Evolutionary conservation across 2,888 invertebrate genomes (phyloP).

Genomic region (Parnassius smintheus): DNA sequence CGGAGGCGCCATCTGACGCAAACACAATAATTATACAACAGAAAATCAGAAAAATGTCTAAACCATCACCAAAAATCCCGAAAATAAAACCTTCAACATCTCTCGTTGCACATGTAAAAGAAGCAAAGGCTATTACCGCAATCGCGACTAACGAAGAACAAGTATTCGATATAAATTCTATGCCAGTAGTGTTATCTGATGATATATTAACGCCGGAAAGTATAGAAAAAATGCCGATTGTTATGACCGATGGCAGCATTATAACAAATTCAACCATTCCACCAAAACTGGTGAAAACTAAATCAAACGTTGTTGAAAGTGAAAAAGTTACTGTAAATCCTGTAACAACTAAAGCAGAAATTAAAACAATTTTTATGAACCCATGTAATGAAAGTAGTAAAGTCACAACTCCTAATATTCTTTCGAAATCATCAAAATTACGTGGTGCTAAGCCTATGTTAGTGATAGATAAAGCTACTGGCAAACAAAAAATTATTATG

Average conservation of each 20-base stretch:
- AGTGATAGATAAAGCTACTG: constrained; percentile 71
- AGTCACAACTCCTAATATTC: constrained; percentile 70
- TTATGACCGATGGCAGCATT: constrained; percentile 73
- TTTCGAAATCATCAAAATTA: constrained; percentile 72
- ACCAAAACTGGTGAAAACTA: constrained; percentile 60
- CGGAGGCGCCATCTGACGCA: constrained; percentile 55
- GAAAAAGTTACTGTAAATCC: constrained; percentile 55
- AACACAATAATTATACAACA: constrained; percentile 69
- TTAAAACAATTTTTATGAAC: constrained; percentile 67
- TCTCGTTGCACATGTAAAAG: constrained; percentile 49
- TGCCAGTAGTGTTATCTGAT: constrained; percentile 88
- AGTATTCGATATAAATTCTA: constrained; percentile 87
- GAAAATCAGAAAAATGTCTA: constrained; percentile 61
- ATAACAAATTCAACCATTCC: constrained; percentile 53
- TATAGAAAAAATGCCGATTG: constrained; percentile 85
- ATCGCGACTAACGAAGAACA: constrained; percentile 56
- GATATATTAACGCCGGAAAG: constrained; percentile 85
- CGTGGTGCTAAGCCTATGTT: constrained; percentile 72
- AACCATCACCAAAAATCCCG: constrained; percentile 58
- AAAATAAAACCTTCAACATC: constrained; percentile 58
- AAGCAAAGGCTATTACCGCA: constrained; percentile 41
- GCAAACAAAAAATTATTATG: constrained; percentile 74
- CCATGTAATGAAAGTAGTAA: constrained; percentile 58
- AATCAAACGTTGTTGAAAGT: constrained; percentile 49
- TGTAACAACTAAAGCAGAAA: constrained; percentile 54